Base-by-base conservation (phyloP, 2,888 invertebrate genomes). In the Congeria kusceri region DNA sequence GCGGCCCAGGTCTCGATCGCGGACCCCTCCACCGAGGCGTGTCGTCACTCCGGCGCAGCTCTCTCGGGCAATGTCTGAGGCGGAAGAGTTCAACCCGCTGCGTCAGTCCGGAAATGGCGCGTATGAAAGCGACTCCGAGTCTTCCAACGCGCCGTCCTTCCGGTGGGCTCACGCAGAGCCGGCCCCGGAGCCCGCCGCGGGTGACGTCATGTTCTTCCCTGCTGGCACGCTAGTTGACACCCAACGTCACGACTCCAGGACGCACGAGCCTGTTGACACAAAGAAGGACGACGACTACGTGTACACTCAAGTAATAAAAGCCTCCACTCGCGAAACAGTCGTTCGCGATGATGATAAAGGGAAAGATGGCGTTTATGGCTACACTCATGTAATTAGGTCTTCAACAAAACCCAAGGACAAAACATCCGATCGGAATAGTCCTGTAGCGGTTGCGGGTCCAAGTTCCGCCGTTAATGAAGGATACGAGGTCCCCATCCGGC, bases 201-300 rank as follows among this genome's bases (percentile, higher is more conserved):
- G 83, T 32, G 83, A 83, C 32, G 83, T 83, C 4, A 47, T 83
- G 61, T 83, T 83, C 65, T 77, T 56, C 46, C 83, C 83, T 5
- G 79, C 83, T 1, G 74, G 77, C 7, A 39, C 59, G 18, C 46
- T 58, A 2, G 67, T 66, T 23, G 61, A 65, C n/a, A 53, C 65
- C 5, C 39, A 49, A n/a, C 25, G 61, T 18, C 28, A 76, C 29
- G 53, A 53, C 23, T 25, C 20, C 53, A 53, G n/a, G 53, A 25
- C 53, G 53, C 20, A 5, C 11, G 39, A 44, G n/a, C 57, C 67
- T 5, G 46, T 62, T 20, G 25, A 29, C 11, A 66, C 23, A 59
- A 23, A n/a, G 27, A 56, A 72, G 32, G 71, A 58, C 28, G 28
- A 72, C 11, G 69, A 58, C 18, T 78, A 78, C 56, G 56, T 58